phyloP scores from a whole-genome alignment of 1,140 invertebrate genomes.

The Nasonia giraulti region DNA sequence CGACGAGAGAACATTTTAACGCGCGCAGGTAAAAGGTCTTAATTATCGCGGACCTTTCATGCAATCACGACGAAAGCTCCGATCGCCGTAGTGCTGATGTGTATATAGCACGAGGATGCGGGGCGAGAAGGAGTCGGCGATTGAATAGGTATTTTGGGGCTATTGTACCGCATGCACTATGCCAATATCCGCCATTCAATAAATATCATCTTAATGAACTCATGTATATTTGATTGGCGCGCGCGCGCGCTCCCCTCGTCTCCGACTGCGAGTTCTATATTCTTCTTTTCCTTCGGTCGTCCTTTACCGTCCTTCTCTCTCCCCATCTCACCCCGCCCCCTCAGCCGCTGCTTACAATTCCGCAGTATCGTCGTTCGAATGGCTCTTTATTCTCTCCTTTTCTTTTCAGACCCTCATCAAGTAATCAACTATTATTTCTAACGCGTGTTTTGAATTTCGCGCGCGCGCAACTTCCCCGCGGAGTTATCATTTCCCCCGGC shows the following conservation, averaged over 20 bases:
- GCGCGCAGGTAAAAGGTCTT: neutral
- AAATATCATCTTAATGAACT: slow-evolving; percentile 68
- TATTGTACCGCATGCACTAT: slow-evolving; percentile 63
- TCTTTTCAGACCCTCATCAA: slow-evolving; percentile 40
- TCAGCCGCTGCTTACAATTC: neutral
- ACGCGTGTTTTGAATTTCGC: slow-evolving; percentile 44
- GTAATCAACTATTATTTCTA: slow-evolving; percentile 44
- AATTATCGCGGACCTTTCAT: slow-evolving; percentile 34
- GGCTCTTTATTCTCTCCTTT: slow-evolving; percentile 17
- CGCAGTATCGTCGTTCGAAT: slow-evolving; percentile 10
- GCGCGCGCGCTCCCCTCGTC: slow-evolving; percentile 48
- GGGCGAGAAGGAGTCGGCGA: neutral
- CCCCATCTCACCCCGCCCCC: neutral
- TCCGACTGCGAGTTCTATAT: slow-evolving; percentile 30
- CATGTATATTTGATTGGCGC: slow-evolving; percentile 67
- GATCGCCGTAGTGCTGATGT: neutral
- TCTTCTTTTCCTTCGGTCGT: slow-evolving; percentile 25
- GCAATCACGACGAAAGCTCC: neutral
- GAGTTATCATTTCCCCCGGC: neutral
- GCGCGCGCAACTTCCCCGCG: neutral
- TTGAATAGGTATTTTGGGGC: slow-evolving; percentile 63
- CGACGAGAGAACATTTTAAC: neutral
- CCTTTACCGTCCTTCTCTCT: neutral
- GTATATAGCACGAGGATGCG: neutral
- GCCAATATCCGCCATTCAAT: slow-evolving; percentile 66